Percentiles rank a stretch among this genome's conserved stretches.
Evolutionary conservation across 1,140 invertebrate genomes (phyloP).

Genomic region (Fopius arisanus): DNA sequence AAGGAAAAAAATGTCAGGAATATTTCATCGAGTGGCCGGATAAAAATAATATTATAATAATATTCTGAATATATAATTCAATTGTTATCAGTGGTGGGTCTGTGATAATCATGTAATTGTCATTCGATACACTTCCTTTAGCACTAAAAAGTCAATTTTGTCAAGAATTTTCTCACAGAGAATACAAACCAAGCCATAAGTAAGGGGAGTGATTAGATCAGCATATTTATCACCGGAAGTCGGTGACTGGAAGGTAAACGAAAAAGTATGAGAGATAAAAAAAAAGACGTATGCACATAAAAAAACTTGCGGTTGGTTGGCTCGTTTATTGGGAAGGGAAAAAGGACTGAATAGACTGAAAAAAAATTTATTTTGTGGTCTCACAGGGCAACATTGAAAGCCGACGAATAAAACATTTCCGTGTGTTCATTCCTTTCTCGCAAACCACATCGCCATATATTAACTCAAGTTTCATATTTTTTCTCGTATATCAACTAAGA

Average conservation of each 20-base stretch:
- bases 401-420: not conserved
- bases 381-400: not conserved
- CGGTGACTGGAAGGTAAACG: not conserved
- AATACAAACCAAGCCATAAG: not conserved
- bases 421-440: not conserved
- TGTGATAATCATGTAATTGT: too few species aligned
- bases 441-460: constrained; percentile 7
- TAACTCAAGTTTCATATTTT: too few species aligned
- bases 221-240: constrained; percentile 30
- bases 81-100: too few species aligned
- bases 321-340: not conserved
- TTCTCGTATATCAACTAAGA: too few species aligned
- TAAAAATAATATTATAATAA: constrained; percentile 20
- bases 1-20: constrained; percentile 23
- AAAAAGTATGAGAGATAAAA: constrained; percentile 12
- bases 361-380: not conserved
- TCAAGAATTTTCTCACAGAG: not conserved
- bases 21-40: constrained; percentile 36
- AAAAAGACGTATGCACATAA: constrained; percentile 8
- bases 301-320: constrained; percentile 28
- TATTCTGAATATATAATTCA: too few species aligned
- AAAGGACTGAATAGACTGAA: not conserved
- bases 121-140: not conserved
- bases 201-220: constrained; percentile 18
- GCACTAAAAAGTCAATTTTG: constrained; percentile 1